Base-by-base conservation (phyloP, 2,888 invertebrate species). In the Cryptophagus acutangulus region DNA sequence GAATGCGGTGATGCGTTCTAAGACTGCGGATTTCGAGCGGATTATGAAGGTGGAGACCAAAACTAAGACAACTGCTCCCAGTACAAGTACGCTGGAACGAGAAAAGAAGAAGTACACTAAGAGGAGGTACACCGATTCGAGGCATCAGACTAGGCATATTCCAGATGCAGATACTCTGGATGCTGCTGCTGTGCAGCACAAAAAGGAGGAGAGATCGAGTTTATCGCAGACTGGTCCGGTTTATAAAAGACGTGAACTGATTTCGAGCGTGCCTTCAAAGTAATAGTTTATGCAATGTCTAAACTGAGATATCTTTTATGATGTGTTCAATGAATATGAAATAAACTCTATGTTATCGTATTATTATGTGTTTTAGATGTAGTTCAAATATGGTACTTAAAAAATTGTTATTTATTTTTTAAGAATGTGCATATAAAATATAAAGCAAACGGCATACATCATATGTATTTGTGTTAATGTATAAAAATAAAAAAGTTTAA, bases 171-270 rank as follows among this genome's bases (percentile, higher is more conserved):
- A 76, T 42, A 70, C 71, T 34, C 55, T 76, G 26, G 71, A 70
- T 44, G 43, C 51, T 1, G 48, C 57, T 5, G 47, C 55, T 33
- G 43, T 59, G 12, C 52, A 61, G 34, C 45, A 55, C 10, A 52
- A 54, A 36, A 49, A 52, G 13, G 52, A 53, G 3, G 53, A 56
- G 17, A 49, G 51, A 17, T 41, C 56, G 1, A 51, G 57, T 20
- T 55, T 56, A 26, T 54, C 64, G 17, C 58, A 63, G 63, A 57
- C 45, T 43, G 70, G 72, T 45, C 77, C 37, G 16, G 78, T 85
- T 13, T 88, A 87, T 76, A 88, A 88, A 69, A 72, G 88, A 46
- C 78, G 85, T 45, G 87, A 87, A 68, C 72, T 88, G 41, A 88
- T 89, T 58, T 84, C 87, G 29, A 87, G 87, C 69, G 84, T 84